Base-by-base conservation (phyloP, 1,140 invertebrate genomes). In the Apis cerana region DNA sequence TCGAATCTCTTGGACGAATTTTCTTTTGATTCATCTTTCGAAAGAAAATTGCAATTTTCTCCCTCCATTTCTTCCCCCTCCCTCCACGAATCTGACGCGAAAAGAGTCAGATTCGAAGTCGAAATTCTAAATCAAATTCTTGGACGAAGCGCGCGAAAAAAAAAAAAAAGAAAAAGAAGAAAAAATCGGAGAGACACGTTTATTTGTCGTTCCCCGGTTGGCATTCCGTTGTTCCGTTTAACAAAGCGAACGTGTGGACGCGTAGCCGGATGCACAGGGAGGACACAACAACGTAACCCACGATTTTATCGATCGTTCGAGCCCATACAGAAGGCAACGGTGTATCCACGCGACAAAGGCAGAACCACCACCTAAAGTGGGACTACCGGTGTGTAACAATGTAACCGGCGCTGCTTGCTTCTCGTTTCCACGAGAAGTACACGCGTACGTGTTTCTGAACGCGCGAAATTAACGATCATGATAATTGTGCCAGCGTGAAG, bases 401-500 rank as follows among this genome's bases (percentile, higher is more conserved):
- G 71, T 69, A 81, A 61, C 48, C 12, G 15, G n/a, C 58, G 43
- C 68, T 43, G 33, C 59, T 48, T 43, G 61, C 71, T n/a, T 23
- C 62, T 50, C 61, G 62, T 74, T 76, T 62, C 21, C 43, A 56
- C 61, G 61, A 27, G 12, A 69, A 48, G 54, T 56, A 15, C 4
- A 2, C 15, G 61, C n/a, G 52, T 33, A 23, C 17, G 56, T 21
- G 69, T 33, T 2, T 27, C 15, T 13, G 48, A 74, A 65, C 13
- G 27, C 11, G n/a, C 56, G 48, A 62, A 75, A 79, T 85, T 87
- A 87, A 87, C 85, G 81, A 86, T 81, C 86, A 65, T 68, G 76
- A 86, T 83, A 87, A 86, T 86, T 87, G 81, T 79, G 76, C 70
- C 70, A 79, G 75, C 86, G 72, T 69, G 86, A 79, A 54, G 70